Evolutionary conservation across 2,888 invertebrate genomes (phyloP), one percentile per base, ranked within the genome.

Genomic region (Cataglyphis altisquamis): DNA sequence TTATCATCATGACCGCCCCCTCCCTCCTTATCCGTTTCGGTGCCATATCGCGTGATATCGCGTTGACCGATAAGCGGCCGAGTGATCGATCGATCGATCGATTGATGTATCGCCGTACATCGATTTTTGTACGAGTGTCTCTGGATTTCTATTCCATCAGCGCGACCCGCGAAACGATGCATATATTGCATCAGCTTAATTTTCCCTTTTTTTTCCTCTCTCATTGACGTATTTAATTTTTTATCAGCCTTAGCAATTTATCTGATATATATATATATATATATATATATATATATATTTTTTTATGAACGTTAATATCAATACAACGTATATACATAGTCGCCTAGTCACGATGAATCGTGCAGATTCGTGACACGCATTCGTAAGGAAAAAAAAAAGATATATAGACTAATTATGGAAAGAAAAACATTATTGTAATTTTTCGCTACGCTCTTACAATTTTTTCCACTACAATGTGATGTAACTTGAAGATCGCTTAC

Each of bases 31-130:
- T 70, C 60, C 21, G 32, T n/a, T 39, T 66, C 67, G n/a, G 32
- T 48, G 45, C 21, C 21, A 12, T 70, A 60, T 68, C 66, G 39
- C 66, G 12, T 8, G 45, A 45, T 45, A 45, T 45, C 45, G 45
- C 32, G 15, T 32, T 70, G 60, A 70, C 45, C 70, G 78, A 78
- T 45, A 78, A 18, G 45, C 45, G 36, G 36, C 6, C 36, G 8
- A 21, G 45, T 25, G 70, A 80, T 80, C 72, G 64, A 75, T 75
- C 21, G 32, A 68, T 78, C 9, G 25, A 4, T 36, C 41, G 57
- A 48, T 29, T 15, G 41, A 25, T 21, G 21, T 57, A 68, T 75
- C 52, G 67, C 5, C 52, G 55, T 32, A 32, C 32, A 32, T 6
- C 36, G 36, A 36, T 36, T 36, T 36, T 41, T 12, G 12, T 41